Conservation (phyloP, 2,888 invertebrate genomes). For the Scaptomyza reducta region DNA sequence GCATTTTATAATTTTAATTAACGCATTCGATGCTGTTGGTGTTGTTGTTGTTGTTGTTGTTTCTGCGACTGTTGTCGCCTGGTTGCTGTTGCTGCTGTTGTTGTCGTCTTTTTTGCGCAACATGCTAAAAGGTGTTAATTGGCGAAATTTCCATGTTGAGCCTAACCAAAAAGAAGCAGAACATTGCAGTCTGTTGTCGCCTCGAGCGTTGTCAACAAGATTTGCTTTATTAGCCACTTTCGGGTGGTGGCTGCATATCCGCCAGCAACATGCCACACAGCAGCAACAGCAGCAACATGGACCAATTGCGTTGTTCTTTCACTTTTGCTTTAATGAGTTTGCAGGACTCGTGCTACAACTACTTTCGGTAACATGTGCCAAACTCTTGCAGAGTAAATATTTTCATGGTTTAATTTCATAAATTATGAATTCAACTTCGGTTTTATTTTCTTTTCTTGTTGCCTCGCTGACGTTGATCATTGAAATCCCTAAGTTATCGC, state of each 20-base stretch:
- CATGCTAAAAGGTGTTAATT: slow-evolving; percentile 83
- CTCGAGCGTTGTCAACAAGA: slow-evolving; percentile 82
- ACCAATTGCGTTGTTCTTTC: slow-evolving; percentile 42
- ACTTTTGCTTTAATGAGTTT: slow-evolving; percentile 65
- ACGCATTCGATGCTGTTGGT: slow-evolving; percentile 61
- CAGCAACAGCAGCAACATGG: slow-evolving; percentile 46
- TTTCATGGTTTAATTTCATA: slow-evolving; percentile 80
- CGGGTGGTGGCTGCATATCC: slow-evolving; percentile 81
- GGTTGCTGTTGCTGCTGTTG: slow-evolving; percentile 37
- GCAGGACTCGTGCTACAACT: slow-evolving; percentile 37
- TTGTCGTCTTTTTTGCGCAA: slow-evolving; percentile 71
- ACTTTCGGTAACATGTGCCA: slow-evolving; percentile 14
- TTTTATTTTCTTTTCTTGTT: slow-evolving; percentile 49
- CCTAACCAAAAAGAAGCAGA: slow-evolving; percentile 67
- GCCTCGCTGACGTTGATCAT: slow-evolving; percentile 78
- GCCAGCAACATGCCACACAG: slow-evolving; percentile 60
- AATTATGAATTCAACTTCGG: slow-evolving; percentile 67
- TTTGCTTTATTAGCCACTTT: slow-evolving; percentile 84
- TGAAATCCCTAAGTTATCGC: slow-evolving; percentile 83
- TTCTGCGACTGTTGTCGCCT: slow-evolving; percentile 55
- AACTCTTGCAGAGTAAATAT: slow-evolving; percentile 64
- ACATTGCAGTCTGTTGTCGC: slow-evolving; percentile 52
- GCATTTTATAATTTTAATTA: slow-evolving; percentile 71
- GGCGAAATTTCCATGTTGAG: slow-evolving; percentile 82
- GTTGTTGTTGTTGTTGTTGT: slow-evolving; percentile 24